Base-by-base conservation (phyloP, 2,888 invertebrate genomes). In the Isotomurus palustris region DNA sequence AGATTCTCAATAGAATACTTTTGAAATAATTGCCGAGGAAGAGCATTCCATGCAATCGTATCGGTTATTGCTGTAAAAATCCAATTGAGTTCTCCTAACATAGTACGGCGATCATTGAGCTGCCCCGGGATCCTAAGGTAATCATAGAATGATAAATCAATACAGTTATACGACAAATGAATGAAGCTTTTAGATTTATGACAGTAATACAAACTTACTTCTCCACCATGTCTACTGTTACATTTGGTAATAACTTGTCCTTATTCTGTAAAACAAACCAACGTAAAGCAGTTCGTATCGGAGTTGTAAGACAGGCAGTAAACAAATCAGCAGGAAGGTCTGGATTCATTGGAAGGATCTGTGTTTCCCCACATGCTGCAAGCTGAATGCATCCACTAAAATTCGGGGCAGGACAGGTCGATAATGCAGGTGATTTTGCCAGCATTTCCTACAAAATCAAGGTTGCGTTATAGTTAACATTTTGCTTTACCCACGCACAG, bases 11-110 rank as follows among this genome's bases (percentile, higher is more conserved):
- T 25, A 28, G 21, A 2, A 28, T 47, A 64, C 60, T 51, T 60
- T 58, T 69, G 69, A 56, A 69, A 69, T 6, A 69, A 41, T 41
- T 59, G 49, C 2, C 67, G 53, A 17, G 95, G 92, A 72, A 99
- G 80, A 40, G 89, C 90, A 75, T 95, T 95, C 97, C 97, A 99
- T 1, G 99, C 99, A 74, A 99, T 97, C 10, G 99, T 99, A 76
- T 99, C 99, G 0, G 99, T 99, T 71, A 99, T 95, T 43, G 99
- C 97, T 2, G 99, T 99, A 79, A 99, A 99, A 74, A 99, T 96
- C 99, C 99, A 99, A 80, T 99, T 99, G 60, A 99, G 80, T 79
- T 99, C 97, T 47, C 99, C 99, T 68, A 97, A 81, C 91, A 97
- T 93, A 27, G 99, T 96, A 71, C 94, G 82, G 21, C 96, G 82